Base-by-base conservation (phyloP, 2,797 vertebrate genomes). In the Pelobates cultripes region DNA sequence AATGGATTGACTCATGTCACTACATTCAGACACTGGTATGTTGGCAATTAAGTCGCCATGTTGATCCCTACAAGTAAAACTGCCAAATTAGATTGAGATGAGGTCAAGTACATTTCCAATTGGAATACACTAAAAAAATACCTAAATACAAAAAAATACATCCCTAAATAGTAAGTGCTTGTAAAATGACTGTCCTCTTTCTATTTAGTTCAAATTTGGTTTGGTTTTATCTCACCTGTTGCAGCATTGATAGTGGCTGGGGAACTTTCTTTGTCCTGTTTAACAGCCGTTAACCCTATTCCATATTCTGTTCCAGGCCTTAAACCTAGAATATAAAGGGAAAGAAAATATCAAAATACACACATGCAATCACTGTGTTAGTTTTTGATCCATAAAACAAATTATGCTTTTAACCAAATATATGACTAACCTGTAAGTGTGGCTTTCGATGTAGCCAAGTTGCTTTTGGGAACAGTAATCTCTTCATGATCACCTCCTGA, bases 271-370 rank as follows among this genome's bases (percentile, higher is more conserved):
- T 92, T 94, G 88, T 98, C 95, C 0, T 94, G 92, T 85, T 96
- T 98, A 85, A 99, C 94, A 0, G 97, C 96, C 0, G 97, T 99
- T 86, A 99, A 95, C 12, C 97, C 97, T 91, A 99, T 96, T n/a
- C 97, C 97, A 0, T 99, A 99, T 86, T 99, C 98, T 0, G 95
- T 98, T 69, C 97, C 97, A 0, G 98, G 97, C 80, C 92, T 96
- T 87, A 99, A 90, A 87, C 95, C 98, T 99, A 67, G 8, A 28
- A 28, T 28, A 4, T 51, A 69, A 47, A 47, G 13, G 6, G 2
- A 57, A 10, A 57, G 13, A 12, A 57, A 14, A 7, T 4, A 57
- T 12, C 9, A 57, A 57, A 14, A 57, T 12, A 12, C 14, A 57
- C 13, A 57, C 3, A 57, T 57, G 9, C 8, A 12, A 14, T 12